Evolutionary conservation across 2,888 invertebrate genomes (phyloP).

Genomic region (Pseudococcus longispinus): DNA sequence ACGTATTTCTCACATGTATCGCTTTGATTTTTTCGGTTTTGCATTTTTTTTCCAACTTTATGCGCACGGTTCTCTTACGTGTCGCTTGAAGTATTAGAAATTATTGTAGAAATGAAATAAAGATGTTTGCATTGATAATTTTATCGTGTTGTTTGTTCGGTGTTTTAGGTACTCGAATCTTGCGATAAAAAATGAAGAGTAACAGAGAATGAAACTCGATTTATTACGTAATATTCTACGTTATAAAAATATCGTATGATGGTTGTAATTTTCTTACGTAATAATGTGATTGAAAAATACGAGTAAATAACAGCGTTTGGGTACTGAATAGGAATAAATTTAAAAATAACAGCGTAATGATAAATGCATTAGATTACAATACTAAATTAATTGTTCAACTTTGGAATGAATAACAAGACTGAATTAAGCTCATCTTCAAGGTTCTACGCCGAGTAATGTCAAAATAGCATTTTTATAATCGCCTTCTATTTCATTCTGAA

Average conservation of each 20-base stretch:
- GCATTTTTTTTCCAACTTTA: not conserved
- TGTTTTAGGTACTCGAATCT: not conserved
- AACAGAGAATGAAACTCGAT: not conserved
- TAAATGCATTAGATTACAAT: not conserved
- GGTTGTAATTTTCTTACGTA: not conserved
- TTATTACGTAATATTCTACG: not conserved
- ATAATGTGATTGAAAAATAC: not conserved
- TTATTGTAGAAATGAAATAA: constrained; percentile 46
- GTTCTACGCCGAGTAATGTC: not conserved
- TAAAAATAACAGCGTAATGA: not conserved
- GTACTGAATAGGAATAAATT: not conserved
- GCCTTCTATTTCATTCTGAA: constrained; percentile 7
- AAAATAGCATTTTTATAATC: constrained; percentile 18
- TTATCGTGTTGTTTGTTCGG: not conserved
- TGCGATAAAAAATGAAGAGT: too few relatives aligned
- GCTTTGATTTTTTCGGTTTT: not conserved
- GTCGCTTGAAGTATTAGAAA: not conserved
- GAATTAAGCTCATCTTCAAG: constrained; percentile 2
- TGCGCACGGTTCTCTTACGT: not conserved
- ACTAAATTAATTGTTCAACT: constrained; percentile 2
- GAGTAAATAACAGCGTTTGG: not conserved
- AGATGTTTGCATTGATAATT: constrained; percentile 18
- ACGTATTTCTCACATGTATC: not conserved
- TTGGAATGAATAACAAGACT: constrained; percentile 4
- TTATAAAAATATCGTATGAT: not conserved